These are phyloP conservation scores for Abrostola tripartita DNA, from an alignment of 2,888 invertebrate species.

Conservation along the genomic window DNA sequence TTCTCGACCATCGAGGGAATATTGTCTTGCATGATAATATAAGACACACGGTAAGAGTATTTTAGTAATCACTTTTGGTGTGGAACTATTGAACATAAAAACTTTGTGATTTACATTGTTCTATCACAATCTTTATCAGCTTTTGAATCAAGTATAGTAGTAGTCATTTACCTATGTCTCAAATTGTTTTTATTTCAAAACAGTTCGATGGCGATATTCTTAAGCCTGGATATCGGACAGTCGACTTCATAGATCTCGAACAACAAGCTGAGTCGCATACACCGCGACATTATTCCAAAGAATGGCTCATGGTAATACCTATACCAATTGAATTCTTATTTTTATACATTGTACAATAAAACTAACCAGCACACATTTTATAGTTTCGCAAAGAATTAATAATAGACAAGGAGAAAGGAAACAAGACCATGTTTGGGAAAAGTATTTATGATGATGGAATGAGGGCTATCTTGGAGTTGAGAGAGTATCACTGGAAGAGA, in stretches of 20 bases:
- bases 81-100: background rate
- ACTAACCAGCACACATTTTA: conserved; percentile 22
- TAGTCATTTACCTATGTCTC: too few relatives aligned
- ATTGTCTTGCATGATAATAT: conserved; percentile 80
- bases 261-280: conserved; percentile 73
- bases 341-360: background rate
- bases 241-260: conserved; percentile 82
- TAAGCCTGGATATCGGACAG: conserved; percentile 83
- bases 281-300: conserved; percentile 74
- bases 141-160: background rate
- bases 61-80: background rate
- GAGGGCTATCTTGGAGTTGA: conserved; percentile 71
- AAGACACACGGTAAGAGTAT: conserved; percentile 73
- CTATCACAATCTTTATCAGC: background rate
- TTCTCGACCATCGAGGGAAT: conserved; percentile 82
- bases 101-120: too few relatives aligned
- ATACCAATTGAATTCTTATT: conserved; percentile 16
- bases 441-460: conserved; percentile 77
- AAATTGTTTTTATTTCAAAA: background rate
- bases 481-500: conserved; percentile 80
- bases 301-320: conserved; percentile 76
- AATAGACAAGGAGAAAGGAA: conserved; percentile 70
- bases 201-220: conserved; percentile 83
- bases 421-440: conserved; percentile 71
- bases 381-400: conserved; percentile 77